A percentile compares a stretch with the other conserved stretches of the same genome.
Evolutionary conservation across 2,797 vertebrate genomes (phyloP).

Genomic region (Trematomus bernacchii): DNA sequence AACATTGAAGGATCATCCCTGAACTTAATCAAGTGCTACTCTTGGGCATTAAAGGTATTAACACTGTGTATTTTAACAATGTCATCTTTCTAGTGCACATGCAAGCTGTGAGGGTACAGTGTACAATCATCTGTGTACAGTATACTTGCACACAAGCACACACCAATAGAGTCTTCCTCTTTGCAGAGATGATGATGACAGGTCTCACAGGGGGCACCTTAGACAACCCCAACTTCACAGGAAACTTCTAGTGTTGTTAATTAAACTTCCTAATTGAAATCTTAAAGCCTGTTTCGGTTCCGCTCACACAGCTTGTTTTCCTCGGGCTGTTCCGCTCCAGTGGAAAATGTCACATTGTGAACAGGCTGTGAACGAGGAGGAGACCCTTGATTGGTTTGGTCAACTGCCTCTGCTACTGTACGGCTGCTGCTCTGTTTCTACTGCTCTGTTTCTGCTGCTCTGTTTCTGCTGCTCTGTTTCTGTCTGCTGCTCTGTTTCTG

Average conservation of each 20-base stretch:
- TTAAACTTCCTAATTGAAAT: constrained; percentile 60
- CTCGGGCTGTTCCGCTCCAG: constrained; percentile 30
- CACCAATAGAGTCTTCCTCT: not conserved
- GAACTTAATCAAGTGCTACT: constrained; percentile 41
- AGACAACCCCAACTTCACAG: constrained; percentile 35
- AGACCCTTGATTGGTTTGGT: constrained; percentile 41
- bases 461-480: too few species aligned
- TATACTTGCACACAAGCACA: not conserved
- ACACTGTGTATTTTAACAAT: not conserved
- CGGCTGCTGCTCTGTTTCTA: not conserved
- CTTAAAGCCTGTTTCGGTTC: constrained; percentile 23
- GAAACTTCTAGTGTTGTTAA: constrained; percentile 32
- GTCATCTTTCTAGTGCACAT: not conserved
- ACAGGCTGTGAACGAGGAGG: constrained; percentile 16
- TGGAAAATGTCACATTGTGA: constrained; percentile 45
- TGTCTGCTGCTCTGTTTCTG: too few species aligned
- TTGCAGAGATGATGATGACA: constrained; percentile 27
- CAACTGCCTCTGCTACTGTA: not conserved
- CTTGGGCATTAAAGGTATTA: constrained; percentile 47
- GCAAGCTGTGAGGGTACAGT: not conserved
- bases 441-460: too few species aligned
- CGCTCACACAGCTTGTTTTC: constrained; percentile 25
- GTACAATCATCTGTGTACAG: not conserved
- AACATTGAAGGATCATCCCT: constrained; percentile 26
- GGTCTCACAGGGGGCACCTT: constrained; percentile 32